These are phyloP conservation scores for Chromoteleia sp. DNA, from an alignment of 2,888 invertebrate species.

Conservation along the genomic window DNA sequence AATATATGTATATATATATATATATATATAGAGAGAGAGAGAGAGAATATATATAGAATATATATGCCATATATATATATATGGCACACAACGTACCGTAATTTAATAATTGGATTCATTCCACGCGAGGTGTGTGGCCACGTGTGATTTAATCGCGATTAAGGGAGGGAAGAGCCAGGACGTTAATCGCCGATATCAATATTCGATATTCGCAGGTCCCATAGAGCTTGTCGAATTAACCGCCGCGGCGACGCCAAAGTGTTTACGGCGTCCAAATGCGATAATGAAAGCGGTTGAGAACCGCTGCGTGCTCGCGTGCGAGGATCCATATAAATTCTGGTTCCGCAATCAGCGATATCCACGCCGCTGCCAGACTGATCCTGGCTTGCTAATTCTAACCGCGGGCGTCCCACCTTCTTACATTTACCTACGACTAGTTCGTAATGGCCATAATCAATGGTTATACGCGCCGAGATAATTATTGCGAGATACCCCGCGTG, in stretches of 20 bases:
- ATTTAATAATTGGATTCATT: slow-evolving; percentile 71
- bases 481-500: slow-evolving; percentile 76
- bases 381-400: slow-evolving; percentile 82
- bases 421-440: slow-evolving; percentile 83
- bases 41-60: too few species aligned
- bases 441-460: slow-evolving; percentile 84
- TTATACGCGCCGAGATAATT: slow-evolving; percentile 82
- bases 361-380: slow-evolving; percentile 83
- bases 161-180: slow-evolving; percentile 71
- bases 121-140: slow-evolving; percentile 64
- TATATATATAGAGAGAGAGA: too few species aligned
- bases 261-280: slow-evolving; percentile 68
- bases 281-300: slow-evolving; percentile 76
- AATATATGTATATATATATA: too few species aligned
- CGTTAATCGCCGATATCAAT: slow-evolving; percentile 78
- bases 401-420: slow-evolving; percentile 79
- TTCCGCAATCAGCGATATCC: slow-evolving; percentile 84
- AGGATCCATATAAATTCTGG: slow-evolving; percentile 84
- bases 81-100: slow-evolving; percentile 54
- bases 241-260: slow-evolving; percentile 71
- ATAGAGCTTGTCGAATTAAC: slow-evolving; percentile 68
- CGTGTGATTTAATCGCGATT: slow-evolving; percentile 73
- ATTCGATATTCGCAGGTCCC: slow-evolving; percentile 71
- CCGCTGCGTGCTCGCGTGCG: slow-evolving; percentile 82
- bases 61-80: too few species aligned